Evolutionary conservation across 2,888 invertebrate species (phyloP).

Genomic region (Mesorhabditis sp.): DNA sequence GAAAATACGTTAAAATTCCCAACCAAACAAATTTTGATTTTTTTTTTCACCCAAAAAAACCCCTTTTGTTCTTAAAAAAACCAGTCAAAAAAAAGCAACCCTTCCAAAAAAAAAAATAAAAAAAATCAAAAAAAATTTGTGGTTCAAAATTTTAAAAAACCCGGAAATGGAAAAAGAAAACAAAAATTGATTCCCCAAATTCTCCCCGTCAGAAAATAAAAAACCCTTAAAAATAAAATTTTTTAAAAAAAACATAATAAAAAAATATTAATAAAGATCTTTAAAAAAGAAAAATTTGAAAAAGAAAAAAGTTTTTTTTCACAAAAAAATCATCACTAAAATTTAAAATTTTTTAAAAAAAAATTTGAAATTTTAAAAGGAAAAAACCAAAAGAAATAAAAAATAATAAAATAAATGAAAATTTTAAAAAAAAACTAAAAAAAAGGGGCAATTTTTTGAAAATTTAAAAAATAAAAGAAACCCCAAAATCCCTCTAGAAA

Average conservation of each 20-base stretch:
- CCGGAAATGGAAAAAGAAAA: conserved; percentile 36
- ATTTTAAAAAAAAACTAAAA: conserved; percentile 59
- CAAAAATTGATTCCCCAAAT: conserved; percentile 28
- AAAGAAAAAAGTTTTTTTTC: conserved; percentile 34
- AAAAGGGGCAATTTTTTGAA: conserved; percentile 67
- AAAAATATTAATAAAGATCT: conserved; percentile 33
- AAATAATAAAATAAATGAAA: conserved; percentile 26
- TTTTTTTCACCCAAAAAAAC: conserved; percentile 17
- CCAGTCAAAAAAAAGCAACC: conserved; percentile 65
- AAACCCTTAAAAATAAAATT: conserved; percentile 30
- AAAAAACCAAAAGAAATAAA: conserved; percentile 37
- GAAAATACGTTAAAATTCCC: conserved; percentile 29
- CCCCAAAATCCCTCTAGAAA: conserved; percentile 30
- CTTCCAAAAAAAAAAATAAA: conserved; percentile 29
- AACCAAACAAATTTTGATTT: conserved; percentile 27
- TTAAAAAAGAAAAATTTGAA: conserved; percentile 28
- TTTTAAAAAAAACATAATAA: conserved; percentile 33
- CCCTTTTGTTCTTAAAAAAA: conserved; percentile 31
- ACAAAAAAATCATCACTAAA: conserved; percentile 33
- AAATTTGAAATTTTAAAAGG: conserved; percentile 33
- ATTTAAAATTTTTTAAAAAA: too few relatives aligned
- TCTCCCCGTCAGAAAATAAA: conserved; percentile 20
- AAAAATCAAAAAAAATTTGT: conserved; percentile 26
- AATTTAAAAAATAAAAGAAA: conserved; percentile 38
- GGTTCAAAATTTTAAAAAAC: conserved; percentile 39